Base-by-base conservation (phyloP, 2,797 vertebrate species). In the Rhinichthys osculus region DNA sequence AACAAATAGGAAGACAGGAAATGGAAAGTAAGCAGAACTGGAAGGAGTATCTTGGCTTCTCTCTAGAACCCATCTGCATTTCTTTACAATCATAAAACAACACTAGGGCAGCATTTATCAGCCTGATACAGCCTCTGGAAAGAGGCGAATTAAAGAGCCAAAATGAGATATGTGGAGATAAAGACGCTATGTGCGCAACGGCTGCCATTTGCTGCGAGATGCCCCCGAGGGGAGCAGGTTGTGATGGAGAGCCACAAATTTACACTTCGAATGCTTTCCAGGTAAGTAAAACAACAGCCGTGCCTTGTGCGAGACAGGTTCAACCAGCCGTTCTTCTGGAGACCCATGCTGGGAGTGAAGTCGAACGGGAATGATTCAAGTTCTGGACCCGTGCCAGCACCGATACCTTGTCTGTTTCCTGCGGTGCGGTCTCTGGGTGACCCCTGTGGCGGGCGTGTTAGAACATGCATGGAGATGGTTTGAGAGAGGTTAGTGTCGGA, bases 91-190 rank as follows among this genome's bases (percentile, higher is more conserved):
- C 84, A 79, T 79, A 80, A 85, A 80, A 80, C 77, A 81, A 85
- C 84, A 74, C 78, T 11, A 81, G 84, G 57, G 78, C 78, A 80
- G 50, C 67, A 52, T 82, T 78, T 78, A 77, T 88, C 59, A 72
- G 52, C 6, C 78, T 78, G 62, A 78, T 83, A 54, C 85, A 78
- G 73, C 83, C 50, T 82, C 80, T 81, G 89, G 88, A 88, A 87
- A 89, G 76, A 83, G 84, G 70, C 86, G 86, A 86, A 87, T 87
- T 83, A 90, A 87, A 83, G 78, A 84, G 83, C 86, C 76, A 87
- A 86, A 86, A 83, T 90, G 83, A 89, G 83, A 78, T 78, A 83
- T 82, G 42, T 50, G 71, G 23, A 50, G 86, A 89, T 91, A 87
- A 88, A 85, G 72, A 89, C 74, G 11, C 78, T 73, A 52, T 82